A percentile compares a stretch with the other conserved stretches of the same genome.
These are phyloP conservation scores for Drosophila busckii DNA, from an alignment of 1,140 invertebrate species.

Conservation along the genomic window DNA sequence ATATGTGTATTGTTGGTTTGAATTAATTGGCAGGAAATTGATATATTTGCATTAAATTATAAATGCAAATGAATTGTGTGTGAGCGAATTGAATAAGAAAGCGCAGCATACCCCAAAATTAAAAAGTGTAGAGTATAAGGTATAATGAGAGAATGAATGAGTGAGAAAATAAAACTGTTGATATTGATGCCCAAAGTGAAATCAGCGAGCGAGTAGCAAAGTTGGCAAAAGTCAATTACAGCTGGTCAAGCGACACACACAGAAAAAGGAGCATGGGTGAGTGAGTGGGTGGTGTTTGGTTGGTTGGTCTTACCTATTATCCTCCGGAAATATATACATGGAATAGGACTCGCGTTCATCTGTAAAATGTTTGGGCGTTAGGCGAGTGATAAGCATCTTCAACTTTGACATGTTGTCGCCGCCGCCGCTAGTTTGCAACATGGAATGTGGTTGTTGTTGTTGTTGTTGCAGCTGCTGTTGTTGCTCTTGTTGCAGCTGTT, in stretches of 20 bases:
- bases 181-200: too few relatives aligned
- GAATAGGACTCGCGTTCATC: constrained; percentile 90
- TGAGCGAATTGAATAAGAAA: too few relatives aligned
- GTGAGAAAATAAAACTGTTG: too few relatives aligned
- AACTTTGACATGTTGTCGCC: constrained; percentile 67
- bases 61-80: too few relatives aligned
- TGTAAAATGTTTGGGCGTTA: constrained; percentile 80
- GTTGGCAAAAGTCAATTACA: constrained; percentile 6
- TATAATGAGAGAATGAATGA: too few relatives aligned
- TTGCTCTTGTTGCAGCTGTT: constrained; percentile 45
- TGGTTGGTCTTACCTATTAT: constrained; percentile 83
- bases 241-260: not conserved
- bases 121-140: too few relatives aligned
- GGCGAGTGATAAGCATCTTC: constrained; percentile 66
- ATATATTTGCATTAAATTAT: too few relatives aligned
- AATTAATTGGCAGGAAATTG: too few relatives aligned
- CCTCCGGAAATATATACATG: constrained; percentile 89
- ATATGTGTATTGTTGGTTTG: too few relatives aligned
- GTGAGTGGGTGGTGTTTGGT: not conserved
- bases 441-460: constrained; percentile 48
- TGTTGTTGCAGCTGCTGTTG: constrained; percentile 25
- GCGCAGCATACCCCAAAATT: too few relatives aligned
- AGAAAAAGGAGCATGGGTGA: not conserved
- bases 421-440: constrained; percentile 38
- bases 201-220: too few relatives aligned